Evolutionary conservation across 2,888 invertebrate genomes (phyloP).

Genomic region (Eurois occulta): DNA sequence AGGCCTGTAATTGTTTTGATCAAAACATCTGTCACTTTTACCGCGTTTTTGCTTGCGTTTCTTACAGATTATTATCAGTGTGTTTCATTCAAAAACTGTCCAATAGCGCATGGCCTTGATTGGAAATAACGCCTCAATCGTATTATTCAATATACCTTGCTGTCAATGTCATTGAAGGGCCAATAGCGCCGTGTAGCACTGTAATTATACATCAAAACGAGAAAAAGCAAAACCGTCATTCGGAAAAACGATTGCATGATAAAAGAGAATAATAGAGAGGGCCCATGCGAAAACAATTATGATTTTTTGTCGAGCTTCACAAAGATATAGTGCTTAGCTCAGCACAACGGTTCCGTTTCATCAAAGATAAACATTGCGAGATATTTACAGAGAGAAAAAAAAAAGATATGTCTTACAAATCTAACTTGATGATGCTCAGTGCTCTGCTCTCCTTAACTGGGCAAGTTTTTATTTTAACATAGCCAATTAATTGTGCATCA

Average conservation of each 20-base stretch:
- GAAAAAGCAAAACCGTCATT: not conserved
- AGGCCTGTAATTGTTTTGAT: slow-evolving; percentile 53
- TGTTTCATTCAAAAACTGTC: not conserved
- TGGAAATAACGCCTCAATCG: not conserved
- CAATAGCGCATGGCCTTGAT: not conserved
- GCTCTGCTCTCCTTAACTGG: not conserved
- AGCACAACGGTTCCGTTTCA: not conserved
- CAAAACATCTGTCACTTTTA: slow-evolving; percentile 56
- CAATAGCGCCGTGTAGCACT: not conserved
- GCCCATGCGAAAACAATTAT: slow-evolving; percentile 2
- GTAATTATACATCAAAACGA: not conserved
- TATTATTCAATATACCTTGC: not conserved
- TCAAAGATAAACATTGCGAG: not conserved
- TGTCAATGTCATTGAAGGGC: not conserved
- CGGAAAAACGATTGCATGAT: not conserved
- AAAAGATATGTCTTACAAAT: not conserved
- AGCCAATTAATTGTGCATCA: not conserved
- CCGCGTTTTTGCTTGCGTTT: not conserved
- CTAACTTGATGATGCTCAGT: not conserved
- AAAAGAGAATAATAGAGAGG: slow-evolving; percentile 2
- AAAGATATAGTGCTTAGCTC: slow-evolving; percentile 14
- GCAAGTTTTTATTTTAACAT: not conserved
- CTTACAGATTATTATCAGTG: not conserved
- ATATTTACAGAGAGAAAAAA: not conserved
- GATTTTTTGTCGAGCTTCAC: not conserved